Evolutionary conservation across 2,113 vertebrate genomes (phyloP).

Genomic region (Monopterus albus): DNA sequence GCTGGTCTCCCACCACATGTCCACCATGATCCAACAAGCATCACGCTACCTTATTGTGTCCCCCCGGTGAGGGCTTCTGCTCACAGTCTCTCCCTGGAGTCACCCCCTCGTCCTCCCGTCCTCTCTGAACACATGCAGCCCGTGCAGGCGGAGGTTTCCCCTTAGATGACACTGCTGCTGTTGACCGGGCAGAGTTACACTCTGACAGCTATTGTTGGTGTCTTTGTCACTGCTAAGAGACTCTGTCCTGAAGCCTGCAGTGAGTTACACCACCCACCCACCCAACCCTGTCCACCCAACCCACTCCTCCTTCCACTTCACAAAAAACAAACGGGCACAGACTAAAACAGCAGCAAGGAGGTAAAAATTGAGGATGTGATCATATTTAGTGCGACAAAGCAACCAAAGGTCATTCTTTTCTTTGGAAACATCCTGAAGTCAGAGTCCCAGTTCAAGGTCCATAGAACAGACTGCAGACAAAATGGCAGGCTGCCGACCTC

Average conservation of each 20-base stretch:
- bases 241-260: slow-evolving; percentile 32
- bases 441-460: too few relatives aligned
- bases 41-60: slow-evolving; percentile 16
- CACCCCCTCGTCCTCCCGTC: neutral
- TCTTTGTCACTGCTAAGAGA: slow-evolving; percentile 41
- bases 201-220: slow-evolving; percentile 55
- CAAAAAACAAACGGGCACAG: slow-evolving; percentile 24
- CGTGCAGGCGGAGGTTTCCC: slow-evolving; percentile 35
- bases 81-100: slow-evolving; percentile 22
- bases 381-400: too few relatives aligned
- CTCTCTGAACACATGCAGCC: slow-evolving; percentile 37
- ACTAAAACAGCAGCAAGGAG: neutral
- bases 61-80: slow-evolving; percentile 10
- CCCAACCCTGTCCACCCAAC: neutral
- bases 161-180: slow-evolving; percentile 33
- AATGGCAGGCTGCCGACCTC: too few relatives aligned
- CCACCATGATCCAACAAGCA: slow-evolving; percentile 12
- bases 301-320: slow-evolving; percentile 35
- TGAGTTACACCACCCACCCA: neutral
- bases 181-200: slow-evolving; percentile 34
- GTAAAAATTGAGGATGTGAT: neutral
- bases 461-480: too few relatives aligned
- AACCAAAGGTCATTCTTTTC: too few relatives aligned
- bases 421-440: too few relatives aligned
- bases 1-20: neutral